These are phyloP conservation scores for Neoscelio sp. DNA, from an alignment of 2,888 invertebrate species.

Conservation along the genomic window DNA sequence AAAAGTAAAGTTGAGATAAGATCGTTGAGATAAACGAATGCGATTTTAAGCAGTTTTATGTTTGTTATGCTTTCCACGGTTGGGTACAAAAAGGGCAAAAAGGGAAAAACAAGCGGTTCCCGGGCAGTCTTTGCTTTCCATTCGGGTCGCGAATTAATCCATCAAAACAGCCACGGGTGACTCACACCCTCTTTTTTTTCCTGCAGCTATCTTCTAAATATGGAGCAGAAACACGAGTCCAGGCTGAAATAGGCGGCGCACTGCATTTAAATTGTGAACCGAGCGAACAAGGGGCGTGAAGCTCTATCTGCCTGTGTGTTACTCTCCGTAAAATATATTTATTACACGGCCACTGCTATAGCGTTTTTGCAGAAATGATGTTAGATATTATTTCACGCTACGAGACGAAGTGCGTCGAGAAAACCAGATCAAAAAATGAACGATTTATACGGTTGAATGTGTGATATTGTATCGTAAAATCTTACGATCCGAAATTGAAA, in stretches of 20 bases:
- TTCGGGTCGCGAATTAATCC: constrained; percentile 80
- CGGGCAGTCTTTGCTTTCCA: constrained; percentile 76
- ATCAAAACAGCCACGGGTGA: constrained; percentile 78
- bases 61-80: constrained; percentile 54
- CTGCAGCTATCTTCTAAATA: constrained; percentile 71
- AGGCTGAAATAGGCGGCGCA: constrained; percentile 67
- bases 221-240: constrained; percentile 68
- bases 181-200: constrained; percentile 73
- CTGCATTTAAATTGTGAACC: constrained; percentile 67
- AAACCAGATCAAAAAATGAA: not conserved
- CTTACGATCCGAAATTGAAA: no score
- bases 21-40: constrained; percentile 17
- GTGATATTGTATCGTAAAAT: no score
- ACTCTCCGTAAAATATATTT: constrained; percentile 62
- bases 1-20: constrained; percentile 19
- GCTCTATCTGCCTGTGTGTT: constrained; percentile 43
- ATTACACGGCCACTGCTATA: constrained; percentile 29
- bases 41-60: constrained; percentile 22
- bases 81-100: constrained; percentile 32
- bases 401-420: not conserved
- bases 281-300: constrained; percentile 65
- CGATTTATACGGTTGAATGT: no score
- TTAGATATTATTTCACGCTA: constrained; percentile 18
- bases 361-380: constrained; percentile 28
- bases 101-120: constrained; percentile 71